These are phyloP conservation scores for Zosterops pallidus DNA, from an alignment of 2,113 vertebrate genomes.

Conservation along the genomic window DNA sequence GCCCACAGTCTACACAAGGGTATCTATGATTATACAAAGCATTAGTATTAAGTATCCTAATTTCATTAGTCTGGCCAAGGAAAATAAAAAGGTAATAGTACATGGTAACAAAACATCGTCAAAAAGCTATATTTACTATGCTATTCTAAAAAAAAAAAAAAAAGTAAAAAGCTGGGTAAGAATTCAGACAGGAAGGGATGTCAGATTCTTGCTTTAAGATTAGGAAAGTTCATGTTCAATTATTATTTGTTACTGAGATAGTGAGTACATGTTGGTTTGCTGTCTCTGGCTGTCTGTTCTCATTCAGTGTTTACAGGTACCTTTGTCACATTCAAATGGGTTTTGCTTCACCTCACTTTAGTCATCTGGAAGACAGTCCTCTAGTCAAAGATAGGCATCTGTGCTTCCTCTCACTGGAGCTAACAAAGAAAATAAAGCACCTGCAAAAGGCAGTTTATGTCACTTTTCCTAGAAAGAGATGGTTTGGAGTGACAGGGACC, in stretches of 20 bases:
- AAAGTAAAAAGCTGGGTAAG: not conserved
- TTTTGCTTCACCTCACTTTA: not conserved
- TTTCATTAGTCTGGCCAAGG: slow-evolving; percentile 14
- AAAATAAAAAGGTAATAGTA: not conserved
- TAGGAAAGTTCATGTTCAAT: slow-evolving; percentile 33
- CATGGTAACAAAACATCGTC: not conserved
- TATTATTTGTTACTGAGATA: not conserved
- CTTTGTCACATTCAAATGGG: not conserved
- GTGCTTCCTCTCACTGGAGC: not conserved
- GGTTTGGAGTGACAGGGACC: not conserved
- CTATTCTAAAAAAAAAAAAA: not conserved
- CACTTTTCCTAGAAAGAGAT: not conserved
- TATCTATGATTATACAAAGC: slow-evolving; percentile 27
- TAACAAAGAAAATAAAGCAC: not conserved
- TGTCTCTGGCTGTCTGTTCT: slow-evolving; percentile 31
- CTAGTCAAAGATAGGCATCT: not conserved
- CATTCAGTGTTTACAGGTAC: not conserved
- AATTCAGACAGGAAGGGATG: not conserved
- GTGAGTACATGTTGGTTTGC: not conserved
- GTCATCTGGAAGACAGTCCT: not conserved
- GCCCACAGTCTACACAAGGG: not conserved
- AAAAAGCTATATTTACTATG: not conserved
- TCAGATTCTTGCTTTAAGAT: not conserved
- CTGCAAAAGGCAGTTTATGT: not conserved
- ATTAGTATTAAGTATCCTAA: slow-evolving; percentile 37